Base-by-base conservation (phyloP, 2,797 vertebrate genomes). In the Rousettus madagascariensis region DNA sequence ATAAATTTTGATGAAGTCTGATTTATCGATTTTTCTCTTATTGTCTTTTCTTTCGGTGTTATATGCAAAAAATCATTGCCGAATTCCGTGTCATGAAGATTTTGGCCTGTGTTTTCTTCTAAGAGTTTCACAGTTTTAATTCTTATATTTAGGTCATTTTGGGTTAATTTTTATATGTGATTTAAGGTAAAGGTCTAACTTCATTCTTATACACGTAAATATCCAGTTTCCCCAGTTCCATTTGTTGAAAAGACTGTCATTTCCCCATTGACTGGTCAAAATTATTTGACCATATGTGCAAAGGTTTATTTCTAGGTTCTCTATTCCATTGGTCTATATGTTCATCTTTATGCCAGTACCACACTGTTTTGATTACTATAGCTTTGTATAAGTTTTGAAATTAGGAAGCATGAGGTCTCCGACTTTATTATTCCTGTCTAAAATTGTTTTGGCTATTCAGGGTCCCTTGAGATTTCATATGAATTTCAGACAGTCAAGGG, bases 371-470 rank as follows among this genome's bases (percentile, higher is more conserved):
- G 74, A 33, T 86, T 79, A 41, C 53, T 79, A 4, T 87, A 86
- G 55, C 28, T 93, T 71, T 79, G 36, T 61, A 41, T 41, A 86
- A 78, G 65, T 78, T 86, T 59, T 86, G 41, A 92, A 78, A 92
- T 59, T 80, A 78, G 19, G 5, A 61, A 61, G 26, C n/a, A 2
- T 86, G 72, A 92, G n/a, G 61, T 13, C 53, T 86, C 26, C 72
- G 78, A 61, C 26, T 69, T 68, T 41, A 49, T 59, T 86, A 41
- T 84, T 84, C 49, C 78, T 92, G 16, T 69, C 51, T 41, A 63
- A 63, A 83, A 83, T 51, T 82, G 19, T 63, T 84, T 75, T 84
- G 36, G 20, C 46, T 16, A 53, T 55, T 83, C 79, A 55, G 36
- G 7, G 0, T 33, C 36, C 20, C 53, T 69, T 65, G n/a, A 82